Evolutionary conservation across 2,888 invertebrate genomes (phyloP).

Genomic region (Ptychoptera contaminata): DNA sequence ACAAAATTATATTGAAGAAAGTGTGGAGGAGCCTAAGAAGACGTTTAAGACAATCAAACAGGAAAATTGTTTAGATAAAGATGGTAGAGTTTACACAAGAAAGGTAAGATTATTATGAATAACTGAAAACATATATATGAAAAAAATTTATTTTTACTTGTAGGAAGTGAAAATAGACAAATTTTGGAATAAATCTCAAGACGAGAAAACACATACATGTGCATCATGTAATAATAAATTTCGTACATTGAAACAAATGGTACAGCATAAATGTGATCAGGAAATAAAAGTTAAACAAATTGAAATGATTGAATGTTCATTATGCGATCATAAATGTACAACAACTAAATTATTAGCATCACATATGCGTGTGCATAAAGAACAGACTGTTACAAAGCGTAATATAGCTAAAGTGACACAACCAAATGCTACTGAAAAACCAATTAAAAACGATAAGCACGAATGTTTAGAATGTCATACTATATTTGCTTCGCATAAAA

Average conservation of each 20-base stretch:
- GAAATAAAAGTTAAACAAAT: no score
- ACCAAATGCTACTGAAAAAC: no score
- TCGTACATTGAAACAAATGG: constrained; percentile 14
- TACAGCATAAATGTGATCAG: background rate
- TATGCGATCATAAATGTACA: no score
- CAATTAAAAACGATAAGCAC: background rate
- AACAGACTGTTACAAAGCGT: no score
- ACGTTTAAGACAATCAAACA: constrained; percentile 31
- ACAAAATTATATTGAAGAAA: constrained; percentile 3
- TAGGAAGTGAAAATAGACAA: constrained; percentile 37
- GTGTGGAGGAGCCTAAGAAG: constrained; percentile 9
- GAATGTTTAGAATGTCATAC: constrained; percentile 3
- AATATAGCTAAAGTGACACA: no score
- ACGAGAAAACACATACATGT: constrained; percentile 13
- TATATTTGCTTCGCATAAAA: constrained; percentile 1
- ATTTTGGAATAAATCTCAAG: constrained; percentile 33
- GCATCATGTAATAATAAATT: constrained; percentile 24
- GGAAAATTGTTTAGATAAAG: constrained; percentile 34
- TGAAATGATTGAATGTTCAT: no score
- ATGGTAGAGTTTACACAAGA: constrained; percentile 33
- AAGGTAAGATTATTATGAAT: constrained; percentile 23
- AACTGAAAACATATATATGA: no score
- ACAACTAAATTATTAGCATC: no score
- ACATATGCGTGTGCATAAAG: no score
- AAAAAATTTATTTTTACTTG: no score